Base-by-base conservation (phyloP, 2,797 vertebrate genomes). In the Pterois miles region DNA sequence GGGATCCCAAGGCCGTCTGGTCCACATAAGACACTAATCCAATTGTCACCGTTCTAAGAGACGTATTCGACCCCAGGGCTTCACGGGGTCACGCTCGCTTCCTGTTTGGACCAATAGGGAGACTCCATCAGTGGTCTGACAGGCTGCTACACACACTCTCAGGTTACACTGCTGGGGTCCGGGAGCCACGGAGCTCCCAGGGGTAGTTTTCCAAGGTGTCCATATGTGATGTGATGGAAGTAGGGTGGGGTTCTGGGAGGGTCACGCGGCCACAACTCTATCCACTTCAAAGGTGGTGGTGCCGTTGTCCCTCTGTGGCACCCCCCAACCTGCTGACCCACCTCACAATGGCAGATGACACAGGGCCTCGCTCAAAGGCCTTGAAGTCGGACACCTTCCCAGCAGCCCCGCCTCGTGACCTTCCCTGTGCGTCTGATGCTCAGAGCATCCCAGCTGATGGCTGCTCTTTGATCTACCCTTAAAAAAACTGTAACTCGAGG, bases 31-130 rank as follows among this genome's bases (percentile, higher is more conserved):
- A 92, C 85, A 81, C 91, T 93, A 94, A 94, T 93, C 82, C 83
- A 91, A 93, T 95, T 92, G 91, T 94, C 92, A 91, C 92, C 71
- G 48, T 88, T 94, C 88, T 84, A 64, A 86, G 84, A 91, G 84
- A 85, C 71, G 11, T 52, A 74, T 87, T 87, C 3, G 81, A 87
- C 91, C 89, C 75, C 8, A 2, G 76, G 86, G 85, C 87, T 86
- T 85, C 75, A n/a, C 38, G 48, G 86, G 93, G 92, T 94, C 90
- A 91, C 8, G 14, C 80, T 81, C n/a, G 62, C 89, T 93, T 94
- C 93, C 93, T 90, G 92, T 92, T 87, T 83, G 79, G 71, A 85
- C 91, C 91, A 88, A 90, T 92, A 68, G 82, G 83, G 67, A 74
- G 80, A 43, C 87, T 91, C 87, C 80, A 56, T 86, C 85, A 82